Evolutionary conservation across 2,113 vertebrate genomes (phyloP).

Genomic region (Halcyon senegalensis): DNA sequence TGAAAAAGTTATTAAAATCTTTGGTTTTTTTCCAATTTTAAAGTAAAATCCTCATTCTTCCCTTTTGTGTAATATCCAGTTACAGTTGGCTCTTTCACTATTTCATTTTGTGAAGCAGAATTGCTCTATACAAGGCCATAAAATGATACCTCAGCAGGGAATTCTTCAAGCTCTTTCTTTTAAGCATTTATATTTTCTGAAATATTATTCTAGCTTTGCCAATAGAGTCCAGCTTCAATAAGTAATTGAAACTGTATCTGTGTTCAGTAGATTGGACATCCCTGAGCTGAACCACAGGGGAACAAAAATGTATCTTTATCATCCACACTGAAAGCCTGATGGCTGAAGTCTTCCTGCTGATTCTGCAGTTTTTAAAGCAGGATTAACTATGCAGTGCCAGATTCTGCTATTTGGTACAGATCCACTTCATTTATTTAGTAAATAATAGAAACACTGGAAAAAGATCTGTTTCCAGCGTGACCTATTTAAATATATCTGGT

Average conservation of each 20-base stretch:
- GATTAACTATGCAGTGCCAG: not conserved
- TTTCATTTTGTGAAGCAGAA: not conserved
- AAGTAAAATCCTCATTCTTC: not conserved
- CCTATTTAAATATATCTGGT: not conserved
- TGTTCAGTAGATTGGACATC: not conserved
- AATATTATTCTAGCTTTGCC: not conserved
- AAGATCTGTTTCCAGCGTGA: not conserved
- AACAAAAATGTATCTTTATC: not conserved
- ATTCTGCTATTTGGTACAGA: not conserved
- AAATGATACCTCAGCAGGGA: not conserved
- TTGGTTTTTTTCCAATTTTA: not conserved
- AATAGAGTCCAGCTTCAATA: not conserved
- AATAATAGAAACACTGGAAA: not conserved
- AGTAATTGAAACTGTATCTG: not conserved
- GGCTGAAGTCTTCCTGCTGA: not conserved
- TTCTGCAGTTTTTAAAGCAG: not conserved
- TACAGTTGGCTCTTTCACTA: not conserved
- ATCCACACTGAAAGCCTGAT: not conserved
- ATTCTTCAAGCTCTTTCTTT: not conserved
- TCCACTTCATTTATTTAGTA: not conserved
- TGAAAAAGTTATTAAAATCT: not conserved
- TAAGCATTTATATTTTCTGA: conserved; percentile 1
- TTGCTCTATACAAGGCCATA: not conserved
- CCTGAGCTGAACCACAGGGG: not conserved
- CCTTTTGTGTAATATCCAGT: not conserved